Base-by-base conservation (phyloP, 2,888 invertebrate species). In the Drosophila borealis region DNA sequence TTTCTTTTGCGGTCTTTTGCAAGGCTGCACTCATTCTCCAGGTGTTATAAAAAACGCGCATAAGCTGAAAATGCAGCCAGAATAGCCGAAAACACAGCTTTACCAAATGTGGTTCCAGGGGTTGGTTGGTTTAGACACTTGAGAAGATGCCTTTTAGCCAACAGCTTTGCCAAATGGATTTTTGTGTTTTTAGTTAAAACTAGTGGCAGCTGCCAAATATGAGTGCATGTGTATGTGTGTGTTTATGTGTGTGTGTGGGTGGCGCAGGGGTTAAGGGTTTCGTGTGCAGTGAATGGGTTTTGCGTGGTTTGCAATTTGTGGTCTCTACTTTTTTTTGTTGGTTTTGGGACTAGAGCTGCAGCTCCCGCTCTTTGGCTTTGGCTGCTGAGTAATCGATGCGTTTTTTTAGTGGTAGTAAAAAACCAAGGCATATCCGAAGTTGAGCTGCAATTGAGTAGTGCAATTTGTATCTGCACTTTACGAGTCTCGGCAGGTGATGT, bases 271-370 rank as follows among this genome's bases (percentile, higher is more conserved):
- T 64, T 49, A 64, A 41, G 49, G 41, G 64, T 49, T 36, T 25
- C 29, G 39, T 46, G 50, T 71, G 64, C 72, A 69, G 60, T 68
- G 61, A 78, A 81, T 76, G 76, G 63, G 50, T 50, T 74, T 78
- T 71, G 45, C 57, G 46, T 67, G 69, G 73, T 13, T 70, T 71
- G 81, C 75, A 67, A 65, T 81, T 84, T 81, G 79, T 63, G 74
- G 81, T 59, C 59, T 70, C 50, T 42, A 34, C 39, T 57, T 55
- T 19, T n/a, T 45, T 37, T 49, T 13, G 39, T 21, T 21, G 21
- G 21, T 0, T 0, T 1, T 21, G 25, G 25, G 25, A 2, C 25
- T 25, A 25, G 6, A 25, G 25, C 8, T 25, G 33, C 46, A 50
- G 21, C 21, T 39, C 9, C 41, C 34, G 29, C 48, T 4, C 42